phyloP scores from a whole-genome alignment of 2,888 invertebrate species.

The Empis stercorea region DNA sequence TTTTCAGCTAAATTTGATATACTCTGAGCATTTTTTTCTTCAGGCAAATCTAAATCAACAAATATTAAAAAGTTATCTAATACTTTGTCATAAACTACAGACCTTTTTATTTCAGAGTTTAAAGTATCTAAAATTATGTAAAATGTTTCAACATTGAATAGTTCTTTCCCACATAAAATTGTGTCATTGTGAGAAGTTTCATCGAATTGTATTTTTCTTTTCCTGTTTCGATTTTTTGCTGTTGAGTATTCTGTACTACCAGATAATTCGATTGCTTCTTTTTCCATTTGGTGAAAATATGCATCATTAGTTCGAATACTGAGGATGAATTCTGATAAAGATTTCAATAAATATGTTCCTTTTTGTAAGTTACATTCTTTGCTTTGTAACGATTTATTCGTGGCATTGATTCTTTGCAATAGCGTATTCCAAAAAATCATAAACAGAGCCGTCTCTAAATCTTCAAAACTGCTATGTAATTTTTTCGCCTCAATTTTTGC shows the following conservation, averaged over 20 bases:
- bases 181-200: not conserved
- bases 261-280: not conserved
- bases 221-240: not conserved
- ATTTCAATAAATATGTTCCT: not conserved
- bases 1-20: not conserved
- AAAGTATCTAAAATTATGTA: not conserved
- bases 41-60: not conserved
- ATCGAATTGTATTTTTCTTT: not conserved
- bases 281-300: not conserved
- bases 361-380: not conserved
- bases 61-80: not conserved
- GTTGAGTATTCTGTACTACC: not conserved
- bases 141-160: not conserved
- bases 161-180: not conserved
- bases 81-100: not conserved
- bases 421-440: not conserved
- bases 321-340: not conserved
- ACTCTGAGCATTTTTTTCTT: not conserved
- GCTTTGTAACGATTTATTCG: not conserved
- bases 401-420: not conserved
- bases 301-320: not conserved
- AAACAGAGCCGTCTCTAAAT: not conserved
- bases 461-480: not conserved
- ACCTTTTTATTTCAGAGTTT: not conserved
- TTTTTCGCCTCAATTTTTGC: not conserved